A percentile compares a stretch with the other conserved stretches of the same genome.
Conservation (phyloP, 2,888 invertebrate species). For the Pilophorus perplexus region DNA sequence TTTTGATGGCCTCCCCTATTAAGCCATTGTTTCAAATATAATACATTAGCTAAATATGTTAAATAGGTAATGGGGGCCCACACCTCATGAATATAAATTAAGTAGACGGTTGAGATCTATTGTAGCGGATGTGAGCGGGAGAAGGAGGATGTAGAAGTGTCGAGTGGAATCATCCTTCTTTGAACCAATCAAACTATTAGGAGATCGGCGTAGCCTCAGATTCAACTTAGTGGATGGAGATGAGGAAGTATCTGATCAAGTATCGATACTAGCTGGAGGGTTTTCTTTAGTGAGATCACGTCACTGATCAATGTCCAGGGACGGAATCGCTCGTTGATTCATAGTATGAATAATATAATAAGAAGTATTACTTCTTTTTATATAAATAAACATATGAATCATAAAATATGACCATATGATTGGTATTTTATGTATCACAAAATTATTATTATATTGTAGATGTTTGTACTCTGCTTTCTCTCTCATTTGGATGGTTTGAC, state of each 20-base stretch:
- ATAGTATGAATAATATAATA: no score
- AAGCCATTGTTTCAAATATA: slow-evolving; percentile 36
- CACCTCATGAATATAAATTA: slow-evolving; percentile 40
- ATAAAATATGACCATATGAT: no score
- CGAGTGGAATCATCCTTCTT: slow-evolving; percentile 42
- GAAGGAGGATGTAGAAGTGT: slow-evolving; percentile 38
- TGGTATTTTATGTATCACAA: no score
- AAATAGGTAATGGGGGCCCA: slow-evolving; percentile 37
- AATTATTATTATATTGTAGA: no score
- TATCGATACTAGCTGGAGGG: slow-evolving; percentile 28
- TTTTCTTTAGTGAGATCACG: slow-evolving; percentile 4
- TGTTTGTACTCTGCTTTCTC: no score
- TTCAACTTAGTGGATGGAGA: no score
- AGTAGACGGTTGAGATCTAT: slow-evolving; percentile 30
- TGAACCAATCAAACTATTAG: slow-evolving; percentile 38
- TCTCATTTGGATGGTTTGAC: no score
- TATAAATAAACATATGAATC: no score
- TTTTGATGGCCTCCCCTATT: slow-evolving; percentile 9
- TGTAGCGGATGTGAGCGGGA: slow-evolving; percentile 32
- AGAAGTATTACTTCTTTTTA: no score
- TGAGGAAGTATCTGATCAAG: slow-evolving; percentile 32
- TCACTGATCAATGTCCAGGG: neutral
- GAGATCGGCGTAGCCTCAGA: slow-evolving; percentile 21
- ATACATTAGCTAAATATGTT: slow-evolving; percentile 36
- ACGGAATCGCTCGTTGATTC: no score